These are phyloP conservation scores for Esox lucius DNA, from an alignment of 2,797 vertebrate genomes.

Conservation along the genomic window DNA sequence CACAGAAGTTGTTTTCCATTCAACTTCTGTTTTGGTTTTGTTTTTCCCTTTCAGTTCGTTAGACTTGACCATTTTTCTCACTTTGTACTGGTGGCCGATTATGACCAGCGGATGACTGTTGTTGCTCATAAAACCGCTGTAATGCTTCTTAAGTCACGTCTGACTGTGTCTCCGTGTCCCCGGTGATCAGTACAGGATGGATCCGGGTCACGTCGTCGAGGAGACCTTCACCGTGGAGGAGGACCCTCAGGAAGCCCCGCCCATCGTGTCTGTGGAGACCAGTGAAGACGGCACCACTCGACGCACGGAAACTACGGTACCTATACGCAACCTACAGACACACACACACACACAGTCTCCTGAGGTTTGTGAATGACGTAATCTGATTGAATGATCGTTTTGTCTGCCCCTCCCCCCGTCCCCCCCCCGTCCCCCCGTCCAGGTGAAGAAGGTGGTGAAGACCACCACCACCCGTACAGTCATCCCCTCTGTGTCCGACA, in stretches of 20 bases:
- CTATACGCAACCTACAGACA: background rate
- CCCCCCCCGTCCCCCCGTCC: background rate
- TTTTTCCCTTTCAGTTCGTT: no score
- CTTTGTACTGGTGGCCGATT: no score
- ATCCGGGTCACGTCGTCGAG: conserved; percentile 87
- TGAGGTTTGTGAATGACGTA: background rate
- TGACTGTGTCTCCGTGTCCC: background rate
- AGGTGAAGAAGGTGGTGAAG: conserved; percentile 94
- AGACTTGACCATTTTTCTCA: no score
- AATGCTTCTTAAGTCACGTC: background rate
- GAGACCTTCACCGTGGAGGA: conserved; percentile 87
- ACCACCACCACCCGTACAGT: conserved; percentile 89
- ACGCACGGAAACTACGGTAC: conserved; percentile 91
- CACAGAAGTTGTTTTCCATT: no score
- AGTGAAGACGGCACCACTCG: conserved; percentile 87
- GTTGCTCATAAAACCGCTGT: no score
- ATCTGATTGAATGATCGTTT: background rate
- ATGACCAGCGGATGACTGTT: no score
- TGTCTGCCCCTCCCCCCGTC: background rate
- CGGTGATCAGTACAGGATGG: conserved; percentile 83
- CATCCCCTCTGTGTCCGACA: conserved; percentile 84
- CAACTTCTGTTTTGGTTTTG: no score
- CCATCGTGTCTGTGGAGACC: conserved; percentile 86
- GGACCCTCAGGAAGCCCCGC: conserved; percentile 80
- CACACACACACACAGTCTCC: background rate